These are phyloP conservation scores for Cosmia trapezina DNA, from an alignment of 2,888 invertebrate genomes.

Conservation along the genomic window DNA sequence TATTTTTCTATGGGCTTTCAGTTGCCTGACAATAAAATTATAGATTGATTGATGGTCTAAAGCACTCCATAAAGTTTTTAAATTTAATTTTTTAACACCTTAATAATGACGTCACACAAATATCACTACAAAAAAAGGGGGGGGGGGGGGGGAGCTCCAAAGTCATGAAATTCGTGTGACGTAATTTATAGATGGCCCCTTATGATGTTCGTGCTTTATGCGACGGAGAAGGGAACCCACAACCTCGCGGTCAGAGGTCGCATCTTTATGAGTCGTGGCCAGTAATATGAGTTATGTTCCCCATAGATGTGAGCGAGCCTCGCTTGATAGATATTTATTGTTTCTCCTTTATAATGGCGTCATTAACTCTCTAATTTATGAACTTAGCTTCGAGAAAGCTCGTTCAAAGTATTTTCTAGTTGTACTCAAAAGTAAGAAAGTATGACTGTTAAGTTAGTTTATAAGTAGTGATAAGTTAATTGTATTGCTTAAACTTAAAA, in stretches of 20 bases:
- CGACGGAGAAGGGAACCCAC: constrained; percentile 63
- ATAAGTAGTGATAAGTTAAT: constrained; percentile 47
- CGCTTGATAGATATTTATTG: constrained; percentile 57
- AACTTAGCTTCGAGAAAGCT: constrained; percentile 39
- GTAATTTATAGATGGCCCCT: not conserved
- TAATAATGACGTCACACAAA: not conserved
- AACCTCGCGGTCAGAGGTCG: constrained; percentile 72
- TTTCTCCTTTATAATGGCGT: constrained; percentile 51
- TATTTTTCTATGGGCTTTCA: too few species aligned
- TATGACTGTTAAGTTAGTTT: constrained; percentile 8
- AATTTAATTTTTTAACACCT: too few species aligned
- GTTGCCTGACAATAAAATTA: too few species aligned
- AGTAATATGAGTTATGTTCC: constrained; percentile 63
- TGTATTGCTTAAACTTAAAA: constrained; percentile 50
- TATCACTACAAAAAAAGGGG: too few species aligned
- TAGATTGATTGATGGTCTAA: too few species aligned
- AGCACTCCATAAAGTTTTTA: too few species aligned
- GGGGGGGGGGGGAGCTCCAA: not conserved
- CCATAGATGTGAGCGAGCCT: constrained; percentile 41
- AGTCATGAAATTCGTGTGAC: not conserved
- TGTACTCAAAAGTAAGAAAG: constrained; percentile 30
- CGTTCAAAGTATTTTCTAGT: constrained; percentile 13
- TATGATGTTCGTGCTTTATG: constrained; percentile 66
- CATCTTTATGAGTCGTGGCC: constrained; percentile 72
- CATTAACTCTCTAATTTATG: constrained; percentile 53